Evolutionary conservation across 2,888 invertebrate genomes (phyloP).

Genomic region (Antheraea assamensis): DNA sequence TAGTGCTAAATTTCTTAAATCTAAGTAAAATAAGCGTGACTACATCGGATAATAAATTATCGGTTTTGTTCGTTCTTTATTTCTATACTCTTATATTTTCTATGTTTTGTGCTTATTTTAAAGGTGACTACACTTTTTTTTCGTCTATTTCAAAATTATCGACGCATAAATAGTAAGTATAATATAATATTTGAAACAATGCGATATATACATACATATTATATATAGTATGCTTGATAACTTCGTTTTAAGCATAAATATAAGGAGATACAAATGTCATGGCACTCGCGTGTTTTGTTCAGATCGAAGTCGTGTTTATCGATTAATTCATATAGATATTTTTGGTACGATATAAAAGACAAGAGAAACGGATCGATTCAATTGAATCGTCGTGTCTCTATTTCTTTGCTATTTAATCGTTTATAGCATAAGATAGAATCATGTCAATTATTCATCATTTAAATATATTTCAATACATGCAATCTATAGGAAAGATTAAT

Average conservation of each 20-base stretch:
- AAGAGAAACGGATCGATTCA: background rate
- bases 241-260: conserved; percentile 22
- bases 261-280: conserved; percentile 31
- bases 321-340: background rate
- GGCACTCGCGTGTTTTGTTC: conserved; percentile 33
- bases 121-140: background rate
- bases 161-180: background rate
- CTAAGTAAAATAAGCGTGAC: background rate
- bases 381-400: background rate
- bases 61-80: background rate
- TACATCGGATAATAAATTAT: background rate
- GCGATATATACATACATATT: conserved; percentile 1
- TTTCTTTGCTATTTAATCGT: background rate
- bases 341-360: background rate
- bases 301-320: conserved; percentile 25
- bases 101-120: background rate
- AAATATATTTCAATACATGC: background rate
- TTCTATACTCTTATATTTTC: background rate
- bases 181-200: background rate
- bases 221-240: background rate
- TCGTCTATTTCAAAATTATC: background rate
- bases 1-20: background rate
- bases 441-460: background rate
- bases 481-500: background rate
- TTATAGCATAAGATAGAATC: background rate